Evolutionary conservation across 1,140 invertebrate species (phyloP).

Genomic region (Callitettix versicolor): DNA sequence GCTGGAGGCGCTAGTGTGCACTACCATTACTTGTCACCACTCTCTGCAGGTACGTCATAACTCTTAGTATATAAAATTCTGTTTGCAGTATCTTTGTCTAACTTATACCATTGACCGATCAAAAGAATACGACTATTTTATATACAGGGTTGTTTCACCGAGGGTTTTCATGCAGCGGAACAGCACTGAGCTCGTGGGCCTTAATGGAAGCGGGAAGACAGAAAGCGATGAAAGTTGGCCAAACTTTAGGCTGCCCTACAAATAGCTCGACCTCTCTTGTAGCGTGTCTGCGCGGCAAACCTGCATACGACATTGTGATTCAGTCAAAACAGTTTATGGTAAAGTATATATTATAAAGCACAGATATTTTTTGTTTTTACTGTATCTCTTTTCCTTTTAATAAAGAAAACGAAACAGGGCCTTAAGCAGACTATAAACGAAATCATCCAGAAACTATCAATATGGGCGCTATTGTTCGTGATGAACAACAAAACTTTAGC

Average conservation of each 20-base stretch:
- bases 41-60: conserved; percentile 18
- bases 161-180: conserved; percentile 70
- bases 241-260: conserved; percentile 56
- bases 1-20: conserved; percentile 47
- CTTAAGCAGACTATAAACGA: no score
- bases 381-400: no score
- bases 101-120: no score
- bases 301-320: conserved; percentile 41
- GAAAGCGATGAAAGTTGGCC: conserved; percentile 54
- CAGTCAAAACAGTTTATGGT: conserved; percentile 35
- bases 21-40: conserved; percentile 48
- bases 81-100: background rate
- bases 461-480: no score
- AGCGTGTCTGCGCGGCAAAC: conserved; percentile 53
- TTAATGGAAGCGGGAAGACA: conserved; percentile 49
- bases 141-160: conserved; percentile 47
- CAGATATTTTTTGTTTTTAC: conserved; percentile 2
- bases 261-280: conserved; percentile 45
- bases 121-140: background rate
- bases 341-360: conserved; percentile 13
- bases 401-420: no score
- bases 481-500: no score
- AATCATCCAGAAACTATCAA: no score
- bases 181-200: conserved; percentile 58
- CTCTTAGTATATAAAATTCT: background rate